A percentile compares a stretch with the other conserved stretches of the same genome.
phyloP scores from a whole-genome alignment of 2,797 vertebrate species.

The Margarornis squamiger region DNA sequence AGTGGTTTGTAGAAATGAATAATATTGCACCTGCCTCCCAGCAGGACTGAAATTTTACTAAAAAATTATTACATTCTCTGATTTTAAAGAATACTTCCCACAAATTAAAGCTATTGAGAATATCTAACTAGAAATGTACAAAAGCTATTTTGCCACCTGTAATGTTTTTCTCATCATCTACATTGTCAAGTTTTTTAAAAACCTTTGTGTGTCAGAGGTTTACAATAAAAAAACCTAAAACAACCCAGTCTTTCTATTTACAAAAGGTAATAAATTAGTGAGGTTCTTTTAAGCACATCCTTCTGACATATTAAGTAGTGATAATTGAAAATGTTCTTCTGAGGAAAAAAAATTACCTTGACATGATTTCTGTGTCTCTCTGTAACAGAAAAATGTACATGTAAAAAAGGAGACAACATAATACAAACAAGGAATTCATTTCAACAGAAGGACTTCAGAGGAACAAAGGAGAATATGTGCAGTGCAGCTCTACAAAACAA shows the following conservation, averaged over 20 bases:
- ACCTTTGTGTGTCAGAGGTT: neutral
- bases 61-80: neutral
- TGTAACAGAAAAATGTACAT: neutral
- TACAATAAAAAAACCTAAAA: neutral
- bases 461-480: neutral
- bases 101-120: neutral
- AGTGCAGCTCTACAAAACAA: conserved; percentile 17
- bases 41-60: conserved; percentile 16
- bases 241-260: conserved; percentile 12
- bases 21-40: conserved; percentile 10
- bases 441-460: neutral
- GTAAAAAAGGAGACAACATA: neutral
- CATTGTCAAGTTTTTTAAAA: conserved; percentile 9
- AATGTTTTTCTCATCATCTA: neutral
- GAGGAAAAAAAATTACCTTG: neutral
- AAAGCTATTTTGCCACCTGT: conserved; percentile 4
- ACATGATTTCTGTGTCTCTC: neutral
- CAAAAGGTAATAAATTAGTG: conserved; percentile 27
- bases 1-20: neutral
- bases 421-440: neutral
- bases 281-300: neutral
- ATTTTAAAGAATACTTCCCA: neutral
- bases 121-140: neutral
- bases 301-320: conserved; percentile 1
- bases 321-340: neutral